Conservation (phyloP, 1,140 invertebrate genomes). For the Amyelois transitella region DNA sequence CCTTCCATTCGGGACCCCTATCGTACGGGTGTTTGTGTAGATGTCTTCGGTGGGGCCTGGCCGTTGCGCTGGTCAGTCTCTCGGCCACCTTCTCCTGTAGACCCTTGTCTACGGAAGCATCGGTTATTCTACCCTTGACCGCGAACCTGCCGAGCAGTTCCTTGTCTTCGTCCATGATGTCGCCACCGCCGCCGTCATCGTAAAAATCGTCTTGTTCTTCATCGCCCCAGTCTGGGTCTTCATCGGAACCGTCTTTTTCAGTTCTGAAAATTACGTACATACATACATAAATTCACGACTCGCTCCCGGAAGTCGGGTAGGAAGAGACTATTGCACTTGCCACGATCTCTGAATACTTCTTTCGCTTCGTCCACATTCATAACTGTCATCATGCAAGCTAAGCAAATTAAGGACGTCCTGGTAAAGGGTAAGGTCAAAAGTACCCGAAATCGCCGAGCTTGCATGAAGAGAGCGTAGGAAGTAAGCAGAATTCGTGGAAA, state of each 20-base stretch:
- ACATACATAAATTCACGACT: not conserved
- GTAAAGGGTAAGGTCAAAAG: too few relatives aligned
- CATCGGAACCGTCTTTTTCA: conserved; percentile 37
- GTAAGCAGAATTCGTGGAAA: too few relatives aligned
- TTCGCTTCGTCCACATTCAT: too few relatives aligned
- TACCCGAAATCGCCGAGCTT: too few relatives aligned
- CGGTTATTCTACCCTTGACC: conserved; percentile 9
- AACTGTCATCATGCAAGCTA: too few relatives aligned
- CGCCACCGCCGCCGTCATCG: conserved; percentile 40
- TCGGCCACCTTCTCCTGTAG: not conserved
- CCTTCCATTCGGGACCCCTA: conserved; percentile 38
- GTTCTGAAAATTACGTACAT: conserved; percentile 23
- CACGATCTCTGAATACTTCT: too few relatives aligned
- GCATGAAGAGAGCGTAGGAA: too few relatives aligned
- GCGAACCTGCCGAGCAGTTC: conserved; percentile 22
- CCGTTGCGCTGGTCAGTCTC: conserved; percentile 24
- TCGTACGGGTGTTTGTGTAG: conserved; percentile 70
- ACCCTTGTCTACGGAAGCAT: not conserved
- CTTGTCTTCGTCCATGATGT: conserved; percentile 50
- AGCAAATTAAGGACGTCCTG: too few relatives aligned
- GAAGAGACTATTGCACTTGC: too few relatives aligned
- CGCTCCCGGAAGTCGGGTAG: too few relatives aligned
- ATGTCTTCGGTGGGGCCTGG: conserved; percentile 57
- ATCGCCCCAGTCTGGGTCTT: conserved; percentile 43
- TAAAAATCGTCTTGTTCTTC: conserved; percentile 42